Conservation (phyloP, 1,140 invertebrate species). For the Papilio helenus region DNA sequence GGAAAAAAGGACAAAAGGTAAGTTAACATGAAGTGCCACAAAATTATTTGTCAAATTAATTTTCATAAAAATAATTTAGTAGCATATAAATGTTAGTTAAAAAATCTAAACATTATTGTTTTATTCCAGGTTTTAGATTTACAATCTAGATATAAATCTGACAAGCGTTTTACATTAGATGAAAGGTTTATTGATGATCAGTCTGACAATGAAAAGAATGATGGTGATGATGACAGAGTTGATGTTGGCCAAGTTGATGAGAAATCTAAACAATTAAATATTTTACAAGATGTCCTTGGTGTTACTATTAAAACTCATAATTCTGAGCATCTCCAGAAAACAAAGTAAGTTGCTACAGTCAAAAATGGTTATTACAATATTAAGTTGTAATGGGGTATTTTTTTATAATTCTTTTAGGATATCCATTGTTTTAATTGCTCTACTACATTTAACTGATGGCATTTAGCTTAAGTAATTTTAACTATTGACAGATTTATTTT, state of each 20-base stretch:
- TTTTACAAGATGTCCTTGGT: constrained; percentile 84
- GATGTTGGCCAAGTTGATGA: constrained; percentile 79
- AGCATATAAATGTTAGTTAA: too few relatives aligned
- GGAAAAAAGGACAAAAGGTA: constrained; percentile 83
- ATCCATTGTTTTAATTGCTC: too few relatives aligned
- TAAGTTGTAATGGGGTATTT: too few relatives aligned
- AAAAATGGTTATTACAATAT: neutral
- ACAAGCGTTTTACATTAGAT: constrained; percentile 85
- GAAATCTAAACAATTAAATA: constrained; percentile 84
- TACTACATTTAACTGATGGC: too few relatives aligned
- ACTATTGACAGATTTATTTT: neutral
- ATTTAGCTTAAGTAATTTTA: too few relatives aligned
- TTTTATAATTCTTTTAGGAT: too few relatives aligned
- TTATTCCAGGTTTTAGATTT: constrained; percentile 81
- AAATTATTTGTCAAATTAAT: neutral
- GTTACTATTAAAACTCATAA: constrained; percentile 65
- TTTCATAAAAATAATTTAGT: too few relatives aligned
- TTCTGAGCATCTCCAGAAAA: constrained; percentile 61
- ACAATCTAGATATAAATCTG: constrained; percentile 84
- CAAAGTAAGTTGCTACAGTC: constrained; percentile 61
- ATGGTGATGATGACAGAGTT: constrained; percentile 51
- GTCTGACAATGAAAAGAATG: constrained; percentile 50
- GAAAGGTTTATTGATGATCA: constrained; percentile 82
- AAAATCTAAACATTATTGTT: constrained; percentile 29
- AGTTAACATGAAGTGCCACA: constrained; percentile 1